These are phyloP conservation scores for Leptarthrus brevirostris DNA, from an alignment of 2,888 invertebrate genomes.

Conservation along the genomic window DNA sequence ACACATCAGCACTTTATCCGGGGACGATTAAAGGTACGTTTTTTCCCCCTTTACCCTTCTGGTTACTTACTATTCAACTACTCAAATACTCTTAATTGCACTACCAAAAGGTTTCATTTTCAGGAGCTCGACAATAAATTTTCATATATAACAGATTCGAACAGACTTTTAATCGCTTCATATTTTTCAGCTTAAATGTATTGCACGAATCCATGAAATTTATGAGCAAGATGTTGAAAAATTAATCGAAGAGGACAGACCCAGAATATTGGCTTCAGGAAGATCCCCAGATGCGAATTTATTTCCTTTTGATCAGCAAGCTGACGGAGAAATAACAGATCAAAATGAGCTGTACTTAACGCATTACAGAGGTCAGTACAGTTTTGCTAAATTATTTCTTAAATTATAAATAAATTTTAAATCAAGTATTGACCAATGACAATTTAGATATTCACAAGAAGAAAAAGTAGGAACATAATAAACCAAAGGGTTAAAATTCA, in stretches of 20 bases:
- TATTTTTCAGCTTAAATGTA: constrained; percentile 62
- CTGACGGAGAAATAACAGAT: constrained; percentile 62
- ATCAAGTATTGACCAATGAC: too few species aligned
- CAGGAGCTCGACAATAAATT: not conserved
- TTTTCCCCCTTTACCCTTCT: too few species aligned
- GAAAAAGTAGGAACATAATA: too few species aligned
- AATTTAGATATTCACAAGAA: too few species aligned
- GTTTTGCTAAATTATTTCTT: too few species aligned
- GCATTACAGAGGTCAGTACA: constrained; percentile 62
- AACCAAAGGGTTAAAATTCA: too few species aligned
- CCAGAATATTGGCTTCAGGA: constrained; percentile 66
- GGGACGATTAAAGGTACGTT: constrained; percentile 62
- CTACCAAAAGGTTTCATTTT: constrained; percentile 12
- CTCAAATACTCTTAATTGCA: constrained; percentile 6
- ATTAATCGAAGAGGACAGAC: constrained; percentile 65
- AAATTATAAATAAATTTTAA: too few species aligned
- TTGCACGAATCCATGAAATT: constrained; percentile 65
- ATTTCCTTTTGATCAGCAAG: constrained; percentile 64
- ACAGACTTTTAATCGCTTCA: not conserved
- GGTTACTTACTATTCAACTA: too few species aligned
- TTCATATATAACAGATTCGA: not conserved
- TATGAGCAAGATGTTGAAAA: constrained; percentile 66
- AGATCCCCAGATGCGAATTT: constrained; percentile 64
- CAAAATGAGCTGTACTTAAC: constrained; percentile 64
- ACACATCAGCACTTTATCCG: constrained; percentile 64